Conservation (phyloP, 2,888 invertebrate genomes). For the Sminthurides aquaticus region DNA sequence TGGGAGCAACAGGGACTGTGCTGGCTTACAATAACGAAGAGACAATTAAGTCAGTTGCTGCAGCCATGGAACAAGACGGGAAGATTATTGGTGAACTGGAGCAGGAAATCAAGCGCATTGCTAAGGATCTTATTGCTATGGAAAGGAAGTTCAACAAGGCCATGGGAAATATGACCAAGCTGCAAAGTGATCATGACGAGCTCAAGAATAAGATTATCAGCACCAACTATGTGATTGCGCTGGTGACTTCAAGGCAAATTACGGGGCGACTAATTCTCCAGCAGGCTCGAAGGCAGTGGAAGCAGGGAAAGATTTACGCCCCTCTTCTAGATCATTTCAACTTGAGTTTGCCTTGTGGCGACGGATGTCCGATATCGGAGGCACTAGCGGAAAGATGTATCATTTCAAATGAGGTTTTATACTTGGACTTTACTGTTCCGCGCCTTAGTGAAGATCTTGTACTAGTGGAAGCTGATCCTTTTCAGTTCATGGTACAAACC, state of each 20-base stretch:
- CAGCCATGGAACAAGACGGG: neutral
- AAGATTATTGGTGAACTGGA: neutral
- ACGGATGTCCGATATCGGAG: slow-evolving; percentile 16
- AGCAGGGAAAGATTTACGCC: slow-evolving; percentile 6
- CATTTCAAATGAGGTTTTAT: slow-evolving; percentile 3
- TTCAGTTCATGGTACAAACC: slow-evolving; percentile 7
- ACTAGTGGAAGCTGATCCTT: slow-evolving; percentile 23
- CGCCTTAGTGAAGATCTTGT: slow-evolving; percentile 1
- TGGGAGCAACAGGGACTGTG: neutral
- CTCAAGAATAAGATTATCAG: slow-evolving; percentile 14
- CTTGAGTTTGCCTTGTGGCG: slow-evolving; percentile 22
- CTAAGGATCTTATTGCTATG: neutral
- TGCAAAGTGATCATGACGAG: slow-evolving; percentile 18
- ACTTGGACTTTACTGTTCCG: slow-evolving; percentile 18
- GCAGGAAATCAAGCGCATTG: neutral
- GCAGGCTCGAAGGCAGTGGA: slow-evolving; percentile 18
- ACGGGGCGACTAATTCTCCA: slow-evolving; percentile 12
- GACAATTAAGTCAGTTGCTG: neutral
- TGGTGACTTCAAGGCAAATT: slow-evolving; percentile 14
- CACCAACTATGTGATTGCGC: slow-evolving; percentile 16
- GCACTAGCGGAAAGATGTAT: slow-evolving; percentile 14
- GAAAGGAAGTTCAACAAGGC: slow-evolving; percentile 7
- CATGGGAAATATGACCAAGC: neutral
- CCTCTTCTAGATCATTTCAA: slow-evolving; percentile 25
- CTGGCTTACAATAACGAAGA: neutral